A percentile compares a stretch with the other conserved stretches of the same genome.
Evolutionary conservation across 2,113 vertebrate genomes (phyloP).

Genomic region (Nymphicus hollandicus): DNA sequence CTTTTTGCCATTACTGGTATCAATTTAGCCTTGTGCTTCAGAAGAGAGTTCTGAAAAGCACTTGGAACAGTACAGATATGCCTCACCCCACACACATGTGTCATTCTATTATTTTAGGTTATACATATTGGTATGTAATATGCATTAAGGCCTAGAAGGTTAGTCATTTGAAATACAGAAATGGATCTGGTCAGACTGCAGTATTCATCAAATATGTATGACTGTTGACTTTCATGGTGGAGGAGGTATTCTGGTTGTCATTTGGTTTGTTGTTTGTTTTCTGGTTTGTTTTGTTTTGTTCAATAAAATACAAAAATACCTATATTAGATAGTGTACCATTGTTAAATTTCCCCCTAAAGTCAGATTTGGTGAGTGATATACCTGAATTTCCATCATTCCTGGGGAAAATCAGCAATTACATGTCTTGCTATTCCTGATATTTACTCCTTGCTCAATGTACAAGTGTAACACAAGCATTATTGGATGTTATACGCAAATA

Average conservation of each 20-base stretch:
- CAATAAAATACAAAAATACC: not conserved
- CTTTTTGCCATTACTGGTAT: not conserved
- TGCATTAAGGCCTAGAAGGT: not conserved
- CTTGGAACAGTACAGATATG: not conserved
- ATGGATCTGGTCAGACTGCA: not conserved
- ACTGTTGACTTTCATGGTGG: slow-evolving; percentile 29
- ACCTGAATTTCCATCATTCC: not conserved
- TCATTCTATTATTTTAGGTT: not conserved
- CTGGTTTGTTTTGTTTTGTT: not conserved
- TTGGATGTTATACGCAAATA: not conserved
- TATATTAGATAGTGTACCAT: not conserved
- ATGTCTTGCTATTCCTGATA: not conserved
- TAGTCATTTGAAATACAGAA: not conserved
- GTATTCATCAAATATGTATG: slow-evolving; percentile 27
- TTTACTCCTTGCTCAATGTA: not conserved
- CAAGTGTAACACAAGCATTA: not conserved
- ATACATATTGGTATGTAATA: not conserved
- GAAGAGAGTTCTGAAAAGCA: not conserved
- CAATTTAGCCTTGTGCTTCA: not conserved
- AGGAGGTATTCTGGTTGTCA: not conserved
- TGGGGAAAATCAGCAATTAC: not conserved
- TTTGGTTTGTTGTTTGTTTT: not conserved
- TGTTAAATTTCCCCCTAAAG: not conserved
- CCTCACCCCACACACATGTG: rapidly evolving
- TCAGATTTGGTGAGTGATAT: not conserved